These are phyloP conservation scores for Eumeta japonica DNA, from an alignment of 1,140 invertebrate species.

Conservation along the genomic window DNA sequence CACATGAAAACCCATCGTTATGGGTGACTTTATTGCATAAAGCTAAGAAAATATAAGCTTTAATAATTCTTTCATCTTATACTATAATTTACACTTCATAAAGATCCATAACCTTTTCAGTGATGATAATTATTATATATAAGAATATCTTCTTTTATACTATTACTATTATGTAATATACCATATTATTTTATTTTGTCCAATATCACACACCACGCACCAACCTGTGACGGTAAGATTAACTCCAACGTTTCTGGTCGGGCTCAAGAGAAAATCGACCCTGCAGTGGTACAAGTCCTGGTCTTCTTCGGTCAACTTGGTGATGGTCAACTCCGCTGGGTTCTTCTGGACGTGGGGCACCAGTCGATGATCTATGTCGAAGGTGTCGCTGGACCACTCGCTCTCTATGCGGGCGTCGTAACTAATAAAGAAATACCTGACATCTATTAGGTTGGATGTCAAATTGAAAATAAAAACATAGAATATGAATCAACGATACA, in stretches of 20 bases:
- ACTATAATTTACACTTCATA: too few species aligned
- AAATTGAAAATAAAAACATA: not conserved
- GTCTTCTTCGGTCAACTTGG: conserved; percentile 61
- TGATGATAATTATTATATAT: too few species aligned
- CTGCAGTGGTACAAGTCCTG: conserved; percentile 71
- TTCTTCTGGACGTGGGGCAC: conserved; percentile 54
- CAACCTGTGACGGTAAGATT: conserved; percentile 75
- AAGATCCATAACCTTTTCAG: too few species aligned
- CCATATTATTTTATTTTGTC: too few species aligned
- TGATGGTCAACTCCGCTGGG: conserved; percentile 59
- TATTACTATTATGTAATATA: too few species aligned
- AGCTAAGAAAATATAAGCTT: too few species aligned
- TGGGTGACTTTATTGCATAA: too few species aligned
- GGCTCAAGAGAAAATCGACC: conserved; percentile 71
- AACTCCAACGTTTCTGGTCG: conserved; percentile 70
- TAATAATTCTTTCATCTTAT: too few species aligned
- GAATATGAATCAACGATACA: not conserved
- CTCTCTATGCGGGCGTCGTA: conserved; percentile 52
- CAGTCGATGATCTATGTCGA: conserved; percentile 58
- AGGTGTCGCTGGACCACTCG: conserved; percentile 46
- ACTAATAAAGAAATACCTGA: conserved; percentile 19
- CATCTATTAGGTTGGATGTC: too few species aligned
- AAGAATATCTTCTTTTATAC: too few species aligned
- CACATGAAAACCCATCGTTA: too few species aligned
- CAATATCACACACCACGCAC: too few species aligned